phyloP scores from a whole-genome alignment of 2,113 vertebrate genomes.

The Polypterus bichir region DNA sequence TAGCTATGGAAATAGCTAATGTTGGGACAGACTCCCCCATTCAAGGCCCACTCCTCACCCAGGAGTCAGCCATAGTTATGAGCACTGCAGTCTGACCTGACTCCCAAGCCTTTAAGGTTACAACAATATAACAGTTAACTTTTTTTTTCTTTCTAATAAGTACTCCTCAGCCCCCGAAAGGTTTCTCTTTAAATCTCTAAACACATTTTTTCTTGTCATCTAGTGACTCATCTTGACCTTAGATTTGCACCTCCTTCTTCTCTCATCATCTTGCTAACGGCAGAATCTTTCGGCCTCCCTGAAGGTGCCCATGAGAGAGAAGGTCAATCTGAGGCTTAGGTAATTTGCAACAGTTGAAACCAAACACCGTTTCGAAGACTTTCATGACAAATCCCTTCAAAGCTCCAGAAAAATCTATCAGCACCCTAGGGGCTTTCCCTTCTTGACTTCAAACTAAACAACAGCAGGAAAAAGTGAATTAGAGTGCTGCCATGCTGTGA shows the following conservation, averaged over 20 bases:
- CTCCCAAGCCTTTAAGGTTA: too few species aligned
- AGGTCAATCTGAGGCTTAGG: constrained; percentile 37
- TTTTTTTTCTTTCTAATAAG: too few species aligned
- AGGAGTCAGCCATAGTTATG: too few species aligned
- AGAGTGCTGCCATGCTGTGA: background rate
- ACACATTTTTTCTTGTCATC: constrained; percentile 6
- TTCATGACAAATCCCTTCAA: constrained; percentile 42
- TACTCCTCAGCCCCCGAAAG: too few species aligned
- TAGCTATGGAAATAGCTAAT: too few species aligned
- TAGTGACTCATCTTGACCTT: constrained; percentile 17
- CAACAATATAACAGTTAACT: too few species aligned
- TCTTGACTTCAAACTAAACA: constrained; percentile 3
- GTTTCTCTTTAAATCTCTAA: too few species aligned
- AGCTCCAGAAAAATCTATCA: constrained; percentile 58
- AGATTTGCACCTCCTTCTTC: constrained; percentile 7
- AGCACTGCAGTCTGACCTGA: too few species aligned
- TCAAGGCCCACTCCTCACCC: too few species aligned
- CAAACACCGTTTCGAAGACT: constrained; percentile 24
- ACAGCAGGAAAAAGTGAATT: constrained; percentile 3
- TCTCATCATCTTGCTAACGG: constrained; percentile 5
- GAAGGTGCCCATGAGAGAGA: constrained; percentile 10
- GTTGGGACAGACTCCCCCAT: too few species aligned
- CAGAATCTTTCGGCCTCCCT: background rate
- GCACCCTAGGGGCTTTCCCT: constrained; percentile 45
- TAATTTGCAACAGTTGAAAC: constrained; percentile 39